Base-by-base conservation (phyloP, 2,113 vertebrate genomes). In the Hemichromis elongatus region DNA sequence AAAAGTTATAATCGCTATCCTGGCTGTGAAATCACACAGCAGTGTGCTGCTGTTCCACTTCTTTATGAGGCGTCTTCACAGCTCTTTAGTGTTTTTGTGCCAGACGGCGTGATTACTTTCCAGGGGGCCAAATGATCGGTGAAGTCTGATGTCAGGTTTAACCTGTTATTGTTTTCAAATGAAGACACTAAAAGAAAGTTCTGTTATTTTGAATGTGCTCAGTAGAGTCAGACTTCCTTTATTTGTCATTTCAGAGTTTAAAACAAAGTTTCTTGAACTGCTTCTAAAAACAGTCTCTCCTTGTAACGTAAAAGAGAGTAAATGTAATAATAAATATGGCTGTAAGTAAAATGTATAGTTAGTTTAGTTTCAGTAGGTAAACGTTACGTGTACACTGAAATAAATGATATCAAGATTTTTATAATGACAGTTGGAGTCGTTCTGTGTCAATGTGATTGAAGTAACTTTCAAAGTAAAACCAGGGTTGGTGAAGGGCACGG, bases 221-320 rank as follows among this genome's bases (percentile, higher is more conserved):
- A 9, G 16, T 19, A 35, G 57, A 10, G 19, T 59, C 56, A 18
- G 26, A 26, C 8, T 16, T 0, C 9, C 56, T 35, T 63, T 63
- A 35, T 63, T 63, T 63, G 5, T 59, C 56, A 18, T 63, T 63
- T 33, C 35, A 19, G 3, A 61, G 35, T 0, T 35, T 33, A 4
- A 6, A 35, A n/a, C 1, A 0, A 59, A 59, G 26, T 11, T 6
- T 59, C 26, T 59, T 30, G 0, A 26, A 30, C 28, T 5, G 7
- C 18, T 61, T 28, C 57, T 33, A 18, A 59, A 59, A 30, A 47
- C 18, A 30, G 14, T 18, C 26, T 56, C 4, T 59, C 26, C 28
- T 59, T 59, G 9, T 19, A 61, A 33, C 33, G 28, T 61, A 33
- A 33, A 19, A 61, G 19, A 57, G 7, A 57, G 14, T 6, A 10